Evolutionary conservation across 92 coral and sea anemone genomes (phyloP), one percentile per base, ranked within the genome.

Genomic region (Muricea muricata): DNA sequence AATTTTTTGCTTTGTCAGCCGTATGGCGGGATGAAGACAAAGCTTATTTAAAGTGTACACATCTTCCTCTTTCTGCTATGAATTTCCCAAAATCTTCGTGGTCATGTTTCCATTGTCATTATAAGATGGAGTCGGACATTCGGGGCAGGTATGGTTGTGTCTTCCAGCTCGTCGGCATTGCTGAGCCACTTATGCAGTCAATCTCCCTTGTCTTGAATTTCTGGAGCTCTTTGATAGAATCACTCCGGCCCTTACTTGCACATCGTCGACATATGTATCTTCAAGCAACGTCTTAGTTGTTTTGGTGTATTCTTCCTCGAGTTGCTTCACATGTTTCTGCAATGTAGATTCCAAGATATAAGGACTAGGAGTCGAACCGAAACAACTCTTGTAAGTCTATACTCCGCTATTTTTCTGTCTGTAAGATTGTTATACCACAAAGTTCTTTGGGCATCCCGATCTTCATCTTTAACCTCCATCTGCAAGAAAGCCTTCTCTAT

Each of bases 1-100:
- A 57, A 80, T 80, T 63, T 80, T 80, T 32, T 77, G 73, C 48
- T 80, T 80, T n/a, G 85, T 80, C n/a, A 80, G 7, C 18, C 76
- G 85, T 40, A 7, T 17, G 4, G 1, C 30, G 24, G 20, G 21
- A 2, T 65, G 15, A 13, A 80, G 21, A 30, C 41, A 86, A 35
- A 86, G 30, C 1, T 52, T 42, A n/a, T n/a, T n/a, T n/a, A n/a
- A n/a, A n/a, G n/a, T n/a, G n/a, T n/a, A n/a, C n/a, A n/a, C n/a
- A n/a, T 93, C 92, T 8, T 52, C 47, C 0, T 45, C 8, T 80
- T 86, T 81, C 55, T 89, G 68, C 94, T 94, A 93, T 2, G 72
- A 82, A 0, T 87, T 82, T 47, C 97, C 97, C 48, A 91, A 79
- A 23, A 91, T 89, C 86, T 91, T 93, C 1, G 94, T n/a, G n/a